Percentiles rank a stretch among this genome's conserved stretches.
These are phyloP conservation scores for Pissodes strobi DNA, from an alignment of 1,140 invertebrate species.

Conservation along the genomic window DNA sequence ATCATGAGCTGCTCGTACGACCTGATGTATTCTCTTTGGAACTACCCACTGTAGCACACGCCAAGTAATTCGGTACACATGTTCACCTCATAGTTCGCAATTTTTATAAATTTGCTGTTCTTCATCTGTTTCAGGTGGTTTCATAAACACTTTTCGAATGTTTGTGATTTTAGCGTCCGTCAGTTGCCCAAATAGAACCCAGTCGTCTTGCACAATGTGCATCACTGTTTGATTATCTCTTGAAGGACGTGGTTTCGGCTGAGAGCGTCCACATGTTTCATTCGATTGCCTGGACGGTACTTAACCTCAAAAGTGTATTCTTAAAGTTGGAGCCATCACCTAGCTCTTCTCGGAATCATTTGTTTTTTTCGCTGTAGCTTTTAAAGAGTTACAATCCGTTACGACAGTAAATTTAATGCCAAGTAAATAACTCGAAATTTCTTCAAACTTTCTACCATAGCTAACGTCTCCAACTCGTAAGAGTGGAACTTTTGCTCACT, in stretches of 20 bases:
- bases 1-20: conserved; percentile 48
- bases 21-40: conserved; percentile 44
- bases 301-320: conserved; percentile 44
- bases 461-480: conserved; percentile 48
- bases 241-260: conserved; percentile 36
- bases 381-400: conserved; percentile 47
- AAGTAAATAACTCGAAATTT: conserved; percentile 39
- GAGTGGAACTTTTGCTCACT: no score
- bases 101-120: conserved; percentile 41
- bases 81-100: conserved; percentile 41
- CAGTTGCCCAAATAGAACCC: conserved; percentile 25
- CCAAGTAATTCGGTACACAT: conserved; percentile 42
- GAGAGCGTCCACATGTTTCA: conserved; percentile 48
- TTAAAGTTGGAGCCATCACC: conserved; percentile 43
- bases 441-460: conserved; percentile 23
- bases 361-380: conserved; percentile 39
- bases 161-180: conserved; percentile 19
- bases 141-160: conserved; percentile 15
- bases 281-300: conserved; percentile 42
- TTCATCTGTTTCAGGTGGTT: conserved; percentile 27
- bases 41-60: conserved; percentile 47
- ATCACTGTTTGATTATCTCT: conserved; percentile 8
- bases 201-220: conserved; percentile 19
- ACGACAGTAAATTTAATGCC: conserved; percentile 38
- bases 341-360: conserved; percentile 40